Percentiles rank a stretch among this genome's conserved stretches.
Evolutionary conservation across 2,888 invertebrate genomes (phyloP).

Genomic region (Drosophila falleni): DNA sequence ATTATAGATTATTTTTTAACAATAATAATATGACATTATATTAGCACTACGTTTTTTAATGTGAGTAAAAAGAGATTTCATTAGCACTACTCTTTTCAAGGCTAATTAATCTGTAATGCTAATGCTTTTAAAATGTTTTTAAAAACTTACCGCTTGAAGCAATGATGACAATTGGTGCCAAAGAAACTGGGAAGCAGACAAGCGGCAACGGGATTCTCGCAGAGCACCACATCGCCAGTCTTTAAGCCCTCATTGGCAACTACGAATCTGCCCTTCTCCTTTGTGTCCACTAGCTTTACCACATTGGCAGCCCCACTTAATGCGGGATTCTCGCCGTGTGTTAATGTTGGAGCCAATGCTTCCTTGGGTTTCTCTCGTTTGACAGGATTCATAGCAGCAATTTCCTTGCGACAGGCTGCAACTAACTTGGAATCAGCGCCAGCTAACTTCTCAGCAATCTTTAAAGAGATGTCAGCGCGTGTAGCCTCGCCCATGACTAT

Average conservation of each 20-base stretch:
- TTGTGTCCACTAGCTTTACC: slow-evolving; percentile 87
- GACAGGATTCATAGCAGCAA: slow-evolving; percentile 80
- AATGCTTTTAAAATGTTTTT: not conserved
- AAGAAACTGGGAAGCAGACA: slow-evolving; percentile 90
- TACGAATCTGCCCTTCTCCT: slow-evolving; percentile 89
- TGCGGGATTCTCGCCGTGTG: slow-evolving; percentile 87
- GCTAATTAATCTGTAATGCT: no score
- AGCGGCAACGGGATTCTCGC: slow-evolving; percentile 91
- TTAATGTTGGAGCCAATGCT: slow-evolving; percentile 78
- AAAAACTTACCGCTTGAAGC: slow-evolving; percentile 89
- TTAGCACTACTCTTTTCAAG: no score
- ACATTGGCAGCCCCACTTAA: slow-evolving; percentile 88
- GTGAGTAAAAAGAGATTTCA: no score
- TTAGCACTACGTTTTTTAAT: not conserved
- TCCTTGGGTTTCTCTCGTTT: slow-evolving; percentile 32
- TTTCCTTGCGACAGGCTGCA: slow-evolving; percentile 85
- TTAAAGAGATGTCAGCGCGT: slow-evolving; percentile 89
- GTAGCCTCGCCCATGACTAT: slow-evolving; percentile 87
- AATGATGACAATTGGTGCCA: slow-evolving; percentile 93
- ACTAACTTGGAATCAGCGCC: slow-evolving; percentile 86
- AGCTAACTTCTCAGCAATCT: slow-evolving; percentile 88
- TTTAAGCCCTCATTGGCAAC: slow-evolving; percentile 87
- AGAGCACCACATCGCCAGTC: slow-evolving; percentile 90
- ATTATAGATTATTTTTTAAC: no score
- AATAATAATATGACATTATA: no score